Evolutionary conservation across 2,797 vertebrate species (phyloP).

Genomic region (Xiphophorus birchmanni): DNA sequence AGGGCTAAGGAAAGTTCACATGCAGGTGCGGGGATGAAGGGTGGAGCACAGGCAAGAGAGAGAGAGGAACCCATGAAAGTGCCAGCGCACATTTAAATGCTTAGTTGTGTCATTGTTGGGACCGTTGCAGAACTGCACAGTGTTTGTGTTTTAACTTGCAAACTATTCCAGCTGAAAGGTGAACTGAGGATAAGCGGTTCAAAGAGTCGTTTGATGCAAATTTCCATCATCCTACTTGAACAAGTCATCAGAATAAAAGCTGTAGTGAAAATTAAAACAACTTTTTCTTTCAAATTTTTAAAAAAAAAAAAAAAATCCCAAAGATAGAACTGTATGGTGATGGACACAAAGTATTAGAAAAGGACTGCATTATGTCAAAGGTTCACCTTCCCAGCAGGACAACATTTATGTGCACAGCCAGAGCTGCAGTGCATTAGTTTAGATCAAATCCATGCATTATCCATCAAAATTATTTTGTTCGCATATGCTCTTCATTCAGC

Average conservation of each 20-base stretch:
- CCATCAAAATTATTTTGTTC: not conserved
- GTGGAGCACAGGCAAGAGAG: not conserved
- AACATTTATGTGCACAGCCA: not conserved
- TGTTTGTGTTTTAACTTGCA: not conserved
- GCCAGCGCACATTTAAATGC: not conserved
- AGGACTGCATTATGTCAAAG: not conserved
- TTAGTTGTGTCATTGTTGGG: not conserved
- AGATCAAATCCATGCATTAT: not conserved
- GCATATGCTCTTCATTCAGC: not conserved
- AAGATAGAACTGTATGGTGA: too few species aligned
- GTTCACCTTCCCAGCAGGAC: not conserved
- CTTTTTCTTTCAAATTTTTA: too few species aligned
- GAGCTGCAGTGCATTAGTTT: too few species aligned
- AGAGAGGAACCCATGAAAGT: not conserved
- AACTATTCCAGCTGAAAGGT: not conserved
- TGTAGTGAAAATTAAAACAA: not conserved
- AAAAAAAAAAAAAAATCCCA: not conserved
- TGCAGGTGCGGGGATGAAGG: constrained; percentile 32
- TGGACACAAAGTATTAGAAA: not conserved
- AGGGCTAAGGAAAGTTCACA: constrained; percentile 22
- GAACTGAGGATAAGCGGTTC: not conserved
- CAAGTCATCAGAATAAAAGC: not conserved
- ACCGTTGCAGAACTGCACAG: not conserved
- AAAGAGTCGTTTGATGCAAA: not conserved
- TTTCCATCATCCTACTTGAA: not conserved